Percentiles rank a stretch among this genome's conserved stretches.
Conservation (phyloP, 2,113 vertebrate genomes). For the Speoplatyrhinus poulsoni region DNA sequence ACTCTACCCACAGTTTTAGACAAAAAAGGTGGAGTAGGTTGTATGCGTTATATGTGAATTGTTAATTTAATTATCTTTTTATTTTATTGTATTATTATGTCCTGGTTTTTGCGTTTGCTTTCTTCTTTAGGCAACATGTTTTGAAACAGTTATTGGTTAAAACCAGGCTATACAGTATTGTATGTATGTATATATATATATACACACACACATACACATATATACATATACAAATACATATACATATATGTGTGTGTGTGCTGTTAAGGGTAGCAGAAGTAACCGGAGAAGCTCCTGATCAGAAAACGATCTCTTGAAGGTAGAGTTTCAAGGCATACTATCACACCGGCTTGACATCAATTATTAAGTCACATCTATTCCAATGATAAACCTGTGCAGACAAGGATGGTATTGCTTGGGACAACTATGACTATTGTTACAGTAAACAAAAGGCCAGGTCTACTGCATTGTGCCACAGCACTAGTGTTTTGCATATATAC, state of each 20-base stretch:
- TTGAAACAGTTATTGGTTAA: background rate
- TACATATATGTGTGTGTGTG: background rate
- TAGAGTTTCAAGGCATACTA: slow-evolving; percentile 67
- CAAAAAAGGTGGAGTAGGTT: background rate
- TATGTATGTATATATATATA: no score
- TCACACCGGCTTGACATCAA: slow-evolving; percentile 61
- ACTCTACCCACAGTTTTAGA: background rate
- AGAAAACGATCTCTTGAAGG: slow-evolving; percentile 55
- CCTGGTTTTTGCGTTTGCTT: background rate
- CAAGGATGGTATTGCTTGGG: slow-evolving; percentile 41
- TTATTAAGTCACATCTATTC: slow-evolving; percentile 71
- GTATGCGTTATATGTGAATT: background rate
- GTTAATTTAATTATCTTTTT: no score
- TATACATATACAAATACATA: background rate
- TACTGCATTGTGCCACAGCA: slow-evolving; percentile 24
- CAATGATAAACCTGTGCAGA: slow-evolving; percentile 39
- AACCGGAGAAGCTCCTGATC: slow-evolving; percentile 66
- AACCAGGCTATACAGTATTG: background rate
- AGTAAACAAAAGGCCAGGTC: slow-evolving; percentile 32
- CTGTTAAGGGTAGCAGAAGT: slow-evolving; percentile 32
- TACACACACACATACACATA: no score
- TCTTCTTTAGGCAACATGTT: background rate
- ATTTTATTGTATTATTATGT: no score
- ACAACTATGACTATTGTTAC: slow-evolving; percentile 51
- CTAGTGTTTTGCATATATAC: no score